Conservation (phyloP, 2,797 vertebrate genomes). For the Morus bassanus region DNA sequence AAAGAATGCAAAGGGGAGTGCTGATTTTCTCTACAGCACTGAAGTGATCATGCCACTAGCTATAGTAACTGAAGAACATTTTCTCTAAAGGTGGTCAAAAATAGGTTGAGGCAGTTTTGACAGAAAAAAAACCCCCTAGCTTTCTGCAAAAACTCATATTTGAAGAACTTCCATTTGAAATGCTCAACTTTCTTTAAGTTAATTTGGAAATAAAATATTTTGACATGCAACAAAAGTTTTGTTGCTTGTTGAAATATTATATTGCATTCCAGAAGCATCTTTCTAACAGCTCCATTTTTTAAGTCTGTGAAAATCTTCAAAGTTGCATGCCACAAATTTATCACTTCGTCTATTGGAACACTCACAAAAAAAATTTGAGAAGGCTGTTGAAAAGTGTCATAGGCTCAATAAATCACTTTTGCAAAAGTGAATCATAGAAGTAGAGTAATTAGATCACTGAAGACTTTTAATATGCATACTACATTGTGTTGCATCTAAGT, state of each 20-base stretch:
- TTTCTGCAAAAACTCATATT: background rate
- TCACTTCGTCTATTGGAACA: background rate
- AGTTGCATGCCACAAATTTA: background rate
- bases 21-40: conserved; percentile 14
- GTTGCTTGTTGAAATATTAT: background rate
- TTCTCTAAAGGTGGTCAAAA: background rate
- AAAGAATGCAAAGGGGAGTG: background rate
- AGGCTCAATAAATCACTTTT: background rate
- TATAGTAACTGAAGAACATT: background rate
- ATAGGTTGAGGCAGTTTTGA: background rate
- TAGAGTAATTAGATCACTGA: background rate
- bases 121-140: background rate
- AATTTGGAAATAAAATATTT: background rate
- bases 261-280: background rate
- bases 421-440: background rate
- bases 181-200: background rate
- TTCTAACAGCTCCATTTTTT: background rate
- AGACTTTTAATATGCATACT: background rate
- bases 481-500: background rate
- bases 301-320: conserved; percentile 2
- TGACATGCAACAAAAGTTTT: background rate
- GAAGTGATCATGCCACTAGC: background rate
- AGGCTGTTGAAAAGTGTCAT: background rate
- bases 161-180: background rate
- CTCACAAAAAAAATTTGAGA: background rate